Evolutionary conservation across 2,113 vertebrate species (phyloP).

Genomic region (Coptodon rendalli): DNA sequence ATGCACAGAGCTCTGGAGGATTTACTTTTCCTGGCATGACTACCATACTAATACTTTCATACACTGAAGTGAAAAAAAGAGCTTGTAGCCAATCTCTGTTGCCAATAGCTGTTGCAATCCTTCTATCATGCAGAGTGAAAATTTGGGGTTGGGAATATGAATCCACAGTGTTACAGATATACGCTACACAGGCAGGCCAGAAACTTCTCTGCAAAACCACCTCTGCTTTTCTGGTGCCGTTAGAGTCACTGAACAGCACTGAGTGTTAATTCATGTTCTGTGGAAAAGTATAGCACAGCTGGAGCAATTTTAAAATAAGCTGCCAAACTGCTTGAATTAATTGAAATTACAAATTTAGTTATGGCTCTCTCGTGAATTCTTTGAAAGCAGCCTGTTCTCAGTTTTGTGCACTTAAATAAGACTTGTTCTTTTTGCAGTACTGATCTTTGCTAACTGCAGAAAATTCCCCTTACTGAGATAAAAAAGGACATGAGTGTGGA

Average conservation of each 20-base stretch:
- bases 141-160: slow-evolving; percentile 31
- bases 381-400: background rate
- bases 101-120: slow-evolving; percentile 62
- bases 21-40: slow-evolving; percentile 62
- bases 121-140: slow-evolving; percentile 43
- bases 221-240: background rate
- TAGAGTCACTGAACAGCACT: background rate
- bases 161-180: slow-evolving; percentile 35
- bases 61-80: slow-evolving; percentile 45
- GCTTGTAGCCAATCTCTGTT: slow-evolving; percentile 29
- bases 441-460: background rate
- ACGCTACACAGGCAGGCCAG: slow-evolving; percentile 16
- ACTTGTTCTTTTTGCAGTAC: background rate
- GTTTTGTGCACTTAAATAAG: background rate
- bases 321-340: background rate
- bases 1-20: slow-evolving; percentile 33
- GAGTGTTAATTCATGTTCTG: background rate
- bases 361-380: background rate
- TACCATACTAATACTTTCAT: slow-evolving; percentile 52
- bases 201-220: slow-evolving; percentile 15
- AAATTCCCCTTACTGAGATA: background rate
- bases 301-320: background rate
- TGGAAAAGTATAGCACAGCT: background rate
- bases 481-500: background rate
- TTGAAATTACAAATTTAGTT: background rate